A percentile compares a stretch with the other conserved stretches of the same genome.
These are phyloP conservation scores for Metaphire vulgaris DNA, from an alignment of 1,140 invertebrate species.

Conservation along the genomic window DNA sequence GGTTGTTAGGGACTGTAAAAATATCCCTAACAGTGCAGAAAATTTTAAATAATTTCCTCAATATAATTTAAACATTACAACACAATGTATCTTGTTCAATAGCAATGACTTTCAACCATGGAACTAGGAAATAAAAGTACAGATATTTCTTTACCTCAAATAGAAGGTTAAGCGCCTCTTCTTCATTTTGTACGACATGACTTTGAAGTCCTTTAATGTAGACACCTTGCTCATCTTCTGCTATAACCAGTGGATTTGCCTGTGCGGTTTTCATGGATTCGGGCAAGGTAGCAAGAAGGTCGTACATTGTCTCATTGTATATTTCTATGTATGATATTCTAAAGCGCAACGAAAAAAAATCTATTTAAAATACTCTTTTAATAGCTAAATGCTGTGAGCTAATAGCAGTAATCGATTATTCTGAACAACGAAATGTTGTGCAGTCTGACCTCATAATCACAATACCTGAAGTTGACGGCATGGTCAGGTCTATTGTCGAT, in stretches of 20 bases:
- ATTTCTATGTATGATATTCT: constrained; percentile 54
- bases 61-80: no score
- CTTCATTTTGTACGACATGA: constrained; percentile 56
- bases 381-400: no score
- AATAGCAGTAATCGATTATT: no score
- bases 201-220: constrained; percentile 60
- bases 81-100: no score
- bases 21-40: no score
- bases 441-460: no score
- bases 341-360: no score
- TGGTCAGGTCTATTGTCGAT: constrained; percentile 26
- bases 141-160: constrained; percentile 52
- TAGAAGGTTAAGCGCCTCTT: constrained; percentile 60
- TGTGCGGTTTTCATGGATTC: constrained; percentile 54
- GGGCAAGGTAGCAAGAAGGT: constrained; percentile 58
- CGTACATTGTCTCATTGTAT: constrained; percentile 58
- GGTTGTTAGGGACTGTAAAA: no score
- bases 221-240: constrained; percentile 59
- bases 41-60: no score
- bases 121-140: background rate
- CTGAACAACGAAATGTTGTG: no score
- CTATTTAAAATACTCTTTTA: no score
- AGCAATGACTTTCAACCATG: no score
- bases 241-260: constrained; percentile 54
- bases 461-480: constrained; percentile 20